These are phyloP conservation scores for Spisula subtruncata DNA, from an alignment of 2,888 invertebrate species.

Conservation along the genomic window DNA sequence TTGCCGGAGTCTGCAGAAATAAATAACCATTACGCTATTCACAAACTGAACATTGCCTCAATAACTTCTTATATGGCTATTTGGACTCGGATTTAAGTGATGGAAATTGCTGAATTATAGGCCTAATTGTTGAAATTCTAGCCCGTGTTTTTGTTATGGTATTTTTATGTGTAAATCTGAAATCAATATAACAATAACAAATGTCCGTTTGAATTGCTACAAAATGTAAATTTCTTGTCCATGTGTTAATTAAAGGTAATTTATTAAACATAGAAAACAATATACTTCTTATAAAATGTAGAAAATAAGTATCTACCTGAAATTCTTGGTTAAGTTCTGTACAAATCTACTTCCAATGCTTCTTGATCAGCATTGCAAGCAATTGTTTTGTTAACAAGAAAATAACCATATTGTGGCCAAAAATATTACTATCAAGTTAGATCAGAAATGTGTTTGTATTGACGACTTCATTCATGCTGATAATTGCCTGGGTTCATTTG, in stretches of 20 bases:
- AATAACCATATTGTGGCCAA: no score
- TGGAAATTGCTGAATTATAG: constrained; percentile 8
- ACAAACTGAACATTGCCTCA: background rate
- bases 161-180: constrained; percentile 4
- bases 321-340: no score
- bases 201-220: no score
- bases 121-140: constrained; percentile 19
- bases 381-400: no score
- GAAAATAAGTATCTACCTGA: no score
- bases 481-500: no score
- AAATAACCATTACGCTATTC: background rate
- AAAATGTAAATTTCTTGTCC: constrained; percentile 17
- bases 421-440: no score
- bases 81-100: background rate
- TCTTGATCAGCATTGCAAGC: no score
- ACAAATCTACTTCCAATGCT: no score
- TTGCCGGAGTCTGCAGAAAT: background rate
- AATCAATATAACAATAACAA: background rate
- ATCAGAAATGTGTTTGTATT: no score
- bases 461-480: no score
- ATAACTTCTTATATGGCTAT: background rate
- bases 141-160: background rate
- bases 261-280: background rate
- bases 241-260: background rate
- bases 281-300: background rate